A percentile compares a stretch with the other conserved stretches of the same genome.
Conservation (phyloP, 1,140 invertebrate genomes). For the Eueides isabella region DNA sequence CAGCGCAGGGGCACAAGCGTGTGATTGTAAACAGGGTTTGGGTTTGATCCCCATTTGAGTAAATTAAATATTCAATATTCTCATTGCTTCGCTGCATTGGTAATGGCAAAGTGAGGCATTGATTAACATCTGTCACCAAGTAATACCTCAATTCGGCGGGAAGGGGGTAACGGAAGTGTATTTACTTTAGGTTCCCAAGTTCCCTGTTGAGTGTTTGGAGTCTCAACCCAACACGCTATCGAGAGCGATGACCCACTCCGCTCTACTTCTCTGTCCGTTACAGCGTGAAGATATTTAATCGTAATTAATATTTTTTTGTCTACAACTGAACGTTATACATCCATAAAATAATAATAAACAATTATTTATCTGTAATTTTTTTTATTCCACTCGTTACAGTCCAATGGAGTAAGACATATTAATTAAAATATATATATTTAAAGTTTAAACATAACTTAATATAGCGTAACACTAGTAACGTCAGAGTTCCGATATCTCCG, state of each 20-base stretch:
- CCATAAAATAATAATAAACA: conserved; percentile 3
- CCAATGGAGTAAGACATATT: not conserved
- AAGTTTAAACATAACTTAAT: not conserved
- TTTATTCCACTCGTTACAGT: not conserved
- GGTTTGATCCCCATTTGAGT: too few species aligned
- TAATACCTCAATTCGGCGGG: too few species aligned
- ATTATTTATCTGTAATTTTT: not conserved
- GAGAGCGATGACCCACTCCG: conserved; percentile 9
- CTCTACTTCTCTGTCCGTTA: not conserved
- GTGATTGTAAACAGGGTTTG: too few species aligned
- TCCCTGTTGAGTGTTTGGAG: too few species aligned
- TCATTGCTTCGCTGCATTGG: too few species aligned
- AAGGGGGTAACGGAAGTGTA: too few species aligned
- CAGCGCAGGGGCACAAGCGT: too few species aligned
- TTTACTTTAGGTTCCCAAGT: too few species aligned
- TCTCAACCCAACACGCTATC: not conserved
- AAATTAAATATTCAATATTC: too few species aligned
- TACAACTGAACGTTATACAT: not conserved
- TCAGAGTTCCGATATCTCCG: conserved; percentile 28
- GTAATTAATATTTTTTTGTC: conserved; percentile 5
- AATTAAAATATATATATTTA: not conserved
- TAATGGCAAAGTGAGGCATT: too few species aligned
- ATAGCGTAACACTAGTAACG: conserved; percentile 11
- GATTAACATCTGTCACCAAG: too few species aligned
- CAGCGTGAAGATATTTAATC: not conserved